A percentile compares a stretch with the other conserved stretches of the same genome.
Conservation (phyloP, 2,888 invertebrate genomes). For the Cantharis rustica region DNA sequence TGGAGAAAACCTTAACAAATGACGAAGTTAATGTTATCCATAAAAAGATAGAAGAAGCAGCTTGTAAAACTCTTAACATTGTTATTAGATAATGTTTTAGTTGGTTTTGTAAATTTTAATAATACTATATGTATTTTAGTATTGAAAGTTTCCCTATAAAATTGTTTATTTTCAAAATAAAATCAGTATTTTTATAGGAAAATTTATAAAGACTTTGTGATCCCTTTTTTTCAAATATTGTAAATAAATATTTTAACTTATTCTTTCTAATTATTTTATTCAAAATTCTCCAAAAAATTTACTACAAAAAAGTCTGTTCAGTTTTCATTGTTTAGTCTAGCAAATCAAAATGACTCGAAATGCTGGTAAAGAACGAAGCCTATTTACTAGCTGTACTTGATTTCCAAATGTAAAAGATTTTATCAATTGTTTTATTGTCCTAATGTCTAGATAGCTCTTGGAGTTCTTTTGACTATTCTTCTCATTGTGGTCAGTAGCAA, state of each 20-base stretch:
- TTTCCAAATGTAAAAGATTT: too few species aligned
- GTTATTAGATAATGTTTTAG: slow-evolving; percentile 51
- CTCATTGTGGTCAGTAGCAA: too few species aligned
- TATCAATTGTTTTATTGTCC: too few species aligned
- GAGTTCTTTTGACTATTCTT: too few species aligned
- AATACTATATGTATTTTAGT: not conserved
- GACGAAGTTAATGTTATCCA: slow-evolving; percentile 88
- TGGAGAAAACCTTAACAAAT: slow-evolving; percentile 87
- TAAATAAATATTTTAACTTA: not conserved
- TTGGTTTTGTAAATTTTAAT: not conserved
- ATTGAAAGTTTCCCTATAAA: not conserved
- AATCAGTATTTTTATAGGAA: not conserved
- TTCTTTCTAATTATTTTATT: not conserved
- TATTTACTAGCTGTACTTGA: too few species aligned
- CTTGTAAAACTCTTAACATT: slow-evolving; percentile 57
- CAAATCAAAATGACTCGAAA: too few species aligned
- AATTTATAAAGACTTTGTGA: not conserved
- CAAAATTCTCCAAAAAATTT: too few species aligned
- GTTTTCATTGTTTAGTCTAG: too few species aligned
- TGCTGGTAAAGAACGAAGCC: too few species aligned
- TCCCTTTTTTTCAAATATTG: not conserved
- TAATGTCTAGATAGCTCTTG: too few species aligned
- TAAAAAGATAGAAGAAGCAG: slow-evolving; percentile 68
- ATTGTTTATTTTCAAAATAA: not conserved
- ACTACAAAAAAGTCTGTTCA: too few species aligned